Conservation (phyloP, 1,140 invertebrate species). For the Sipha flava region DNA sequence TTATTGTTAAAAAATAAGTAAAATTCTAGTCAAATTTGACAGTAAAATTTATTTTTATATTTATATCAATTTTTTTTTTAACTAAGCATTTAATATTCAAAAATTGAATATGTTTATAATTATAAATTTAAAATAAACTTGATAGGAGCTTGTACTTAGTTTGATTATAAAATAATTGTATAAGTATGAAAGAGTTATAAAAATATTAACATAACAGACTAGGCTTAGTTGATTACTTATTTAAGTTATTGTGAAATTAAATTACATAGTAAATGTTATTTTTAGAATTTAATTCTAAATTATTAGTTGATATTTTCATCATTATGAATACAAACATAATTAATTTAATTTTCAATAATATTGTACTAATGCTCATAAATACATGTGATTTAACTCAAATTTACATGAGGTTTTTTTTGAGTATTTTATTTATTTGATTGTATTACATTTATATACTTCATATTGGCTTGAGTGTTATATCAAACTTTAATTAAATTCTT, state of each 20-base stretch:
- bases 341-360: not conserved
- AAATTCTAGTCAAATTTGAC: not conserved
- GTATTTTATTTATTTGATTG: not conserved
- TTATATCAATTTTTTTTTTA: not conserved
- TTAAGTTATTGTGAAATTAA: not conserved
- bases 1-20: not conserved
- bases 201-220: not conserved
- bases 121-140: not conserved
- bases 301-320: not conserved
- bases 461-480: not conserved
- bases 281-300: not conserved
- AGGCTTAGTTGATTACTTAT: not conserved
- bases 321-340: not conserved
- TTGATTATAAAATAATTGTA: not conserved
- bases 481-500: not conserved
- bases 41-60: not conserved
- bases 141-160: not conserved
- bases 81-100: not conserved
- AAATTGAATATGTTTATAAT: not conserved
- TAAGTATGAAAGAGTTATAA: not conserved
- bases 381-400: constrained; percentile 8
- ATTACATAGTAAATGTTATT: not conserved
- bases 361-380: constrained; percentile 32
- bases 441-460: not conserved
- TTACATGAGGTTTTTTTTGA: not conserved